Evolutionary conservation across 2,113 vertebrate genomes (phyloP).

Genomic region (Lophochroa leadbeateri): DNA sequence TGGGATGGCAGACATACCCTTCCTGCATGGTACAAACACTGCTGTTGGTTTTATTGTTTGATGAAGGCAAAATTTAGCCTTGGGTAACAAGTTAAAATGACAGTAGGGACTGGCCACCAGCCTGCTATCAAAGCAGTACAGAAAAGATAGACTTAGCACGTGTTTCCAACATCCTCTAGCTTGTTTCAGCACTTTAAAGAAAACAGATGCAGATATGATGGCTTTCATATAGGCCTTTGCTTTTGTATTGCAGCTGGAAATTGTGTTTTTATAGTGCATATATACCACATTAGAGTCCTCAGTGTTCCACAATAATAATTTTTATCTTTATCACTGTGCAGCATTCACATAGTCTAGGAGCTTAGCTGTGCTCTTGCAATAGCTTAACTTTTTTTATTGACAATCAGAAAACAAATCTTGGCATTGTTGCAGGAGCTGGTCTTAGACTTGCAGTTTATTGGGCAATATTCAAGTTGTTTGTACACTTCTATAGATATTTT

Average conservation of each 20-base stretch:
- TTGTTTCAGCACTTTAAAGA: not conserved
- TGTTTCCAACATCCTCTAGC: not conserved
- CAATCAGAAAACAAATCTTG: not conserved
- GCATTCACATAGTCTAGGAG: not conserved
- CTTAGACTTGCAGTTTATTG: constrained; percentile 22
- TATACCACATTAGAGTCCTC: not conserved
- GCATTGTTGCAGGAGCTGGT: not conserved
- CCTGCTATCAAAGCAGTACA: not conserved
- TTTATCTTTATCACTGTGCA: constrained; percentile 1
- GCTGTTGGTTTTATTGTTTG: not conserved
- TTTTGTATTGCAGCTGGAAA: not conserved
- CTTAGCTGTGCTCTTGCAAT: constrained; percentile 1
- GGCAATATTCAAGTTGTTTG: not conserved
- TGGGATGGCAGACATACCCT: not conserved
- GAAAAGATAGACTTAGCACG: not conserved
- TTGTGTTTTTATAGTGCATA: not conserved
- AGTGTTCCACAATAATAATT: not conserved
- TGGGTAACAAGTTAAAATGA: not conserved
- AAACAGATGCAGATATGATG: constrained; percentile 11
- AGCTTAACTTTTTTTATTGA: constrained; percentile 31
- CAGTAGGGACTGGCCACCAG: not conserved
- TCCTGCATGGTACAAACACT: not conserved
- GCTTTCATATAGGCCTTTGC: not conserved
- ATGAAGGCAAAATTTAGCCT: not conserved
- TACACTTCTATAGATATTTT: not conserved